These are phyloP conservation scores for Trogon melanurus DNA, from an alignment of 2,113 vertebrate species.

Conservation along the genomic window DNA sequence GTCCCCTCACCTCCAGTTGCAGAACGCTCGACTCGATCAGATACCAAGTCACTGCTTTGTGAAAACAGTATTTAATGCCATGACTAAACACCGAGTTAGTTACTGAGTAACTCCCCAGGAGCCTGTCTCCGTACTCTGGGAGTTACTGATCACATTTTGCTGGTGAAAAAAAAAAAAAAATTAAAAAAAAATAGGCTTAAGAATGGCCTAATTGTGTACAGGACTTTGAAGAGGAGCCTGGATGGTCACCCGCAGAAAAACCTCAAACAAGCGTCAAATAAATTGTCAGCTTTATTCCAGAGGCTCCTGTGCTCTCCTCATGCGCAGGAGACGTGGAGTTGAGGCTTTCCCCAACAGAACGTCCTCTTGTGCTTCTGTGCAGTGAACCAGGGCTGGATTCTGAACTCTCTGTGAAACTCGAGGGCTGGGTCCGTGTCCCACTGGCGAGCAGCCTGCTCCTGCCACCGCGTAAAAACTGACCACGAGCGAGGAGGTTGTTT, in stretches of 20 bases:
- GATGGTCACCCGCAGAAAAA: neutral
- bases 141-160: neutral
- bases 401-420: neutral
- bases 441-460: neutral
- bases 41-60: neutral
- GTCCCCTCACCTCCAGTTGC: neutral
- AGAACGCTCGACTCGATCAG: neutral
- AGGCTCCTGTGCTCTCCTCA: neutral
- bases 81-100: neutral
- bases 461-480: accelerated
- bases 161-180: neutral
- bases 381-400: neutral
- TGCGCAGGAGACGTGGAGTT: neutral
- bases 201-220: accelerated
- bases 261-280: neutral
- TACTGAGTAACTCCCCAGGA: conserved; percentile 37
- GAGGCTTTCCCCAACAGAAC: neutral
- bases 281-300: neutral
- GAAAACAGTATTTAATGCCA: neutral
- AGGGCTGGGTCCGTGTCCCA: neutral
- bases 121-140: neutral
- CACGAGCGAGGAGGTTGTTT: neutral
- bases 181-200: accelerated
- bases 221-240: neutral
- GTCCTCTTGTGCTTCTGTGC: neutral